phyloP scores from a whole-genome alignment of 1,140 invertebrate species.

The Drosophila orena region DNA sequence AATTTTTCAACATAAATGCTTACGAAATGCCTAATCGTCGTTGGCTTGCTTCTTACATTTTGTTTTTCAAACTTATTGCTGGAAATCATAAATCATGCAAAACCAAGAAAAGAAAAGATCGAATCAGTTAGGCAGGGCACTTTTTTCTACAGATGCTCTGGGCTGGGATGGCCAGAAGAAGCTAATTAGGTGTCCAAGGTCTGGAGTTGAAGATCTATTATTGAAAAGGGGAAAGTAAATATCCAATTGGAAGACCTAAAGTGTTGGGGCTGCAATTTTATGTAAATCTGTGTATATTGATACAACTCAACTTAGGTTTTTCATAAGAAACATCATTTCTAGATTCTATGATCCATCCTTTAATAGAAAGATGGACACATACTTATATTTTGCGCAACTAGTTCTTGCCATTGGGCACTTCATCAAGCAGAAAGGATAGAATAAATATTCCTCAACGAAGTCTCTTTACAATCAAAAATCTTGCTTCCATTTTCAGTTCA shows the following conservation, averaged over 20 bases:
- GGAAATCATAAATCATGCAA: constrained; percentile 49
- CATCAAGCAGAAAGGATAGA: too few relatives aligned
- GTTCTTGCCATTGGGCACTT: too few relatives aligned
- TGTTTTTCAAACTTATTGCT: constrained; percentile 3
- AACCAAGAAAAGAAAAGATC: constrained; percentile 27
- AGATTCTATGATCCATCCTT: background rate
- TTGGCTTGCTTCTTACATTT: constrained; percentile 12
- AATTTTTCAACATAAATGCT: constrained; percentile 2
- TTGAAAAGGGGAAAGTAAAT: constrained; percentile 8
- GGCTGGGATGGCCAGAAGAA: constrained; percentile 15
- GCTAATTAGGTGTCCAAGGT: constrained; percentile 36
- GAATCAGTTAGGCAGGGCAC: constrained; percentile 35
- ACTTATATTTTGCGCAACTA: background rate
- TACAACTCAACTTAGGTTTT: background rate
- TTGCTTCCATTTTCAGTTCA: background rate
- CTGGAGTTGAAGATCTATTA: constrained; percentile 18
- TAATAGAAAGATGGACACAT: too few relatives aligned
- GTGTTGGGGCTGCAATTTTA: too few relatives aligned
- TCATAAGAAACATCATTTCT: background rate
- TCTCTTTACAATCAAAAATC: too few relatives aligned
- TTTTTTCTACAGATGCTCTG: constrained; percentile 24
- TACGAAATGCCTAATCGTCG: constrained; percentile 24
- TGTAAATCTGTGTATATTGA: too few relatives aligned
- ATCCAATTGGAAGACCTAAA: background rate
- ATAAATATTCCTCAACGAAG: too few relatives aligned